Base-by-base conservation (phyloP, 1,140 invertebrate genomes). In the Helicoverpa armigera region DNA sequence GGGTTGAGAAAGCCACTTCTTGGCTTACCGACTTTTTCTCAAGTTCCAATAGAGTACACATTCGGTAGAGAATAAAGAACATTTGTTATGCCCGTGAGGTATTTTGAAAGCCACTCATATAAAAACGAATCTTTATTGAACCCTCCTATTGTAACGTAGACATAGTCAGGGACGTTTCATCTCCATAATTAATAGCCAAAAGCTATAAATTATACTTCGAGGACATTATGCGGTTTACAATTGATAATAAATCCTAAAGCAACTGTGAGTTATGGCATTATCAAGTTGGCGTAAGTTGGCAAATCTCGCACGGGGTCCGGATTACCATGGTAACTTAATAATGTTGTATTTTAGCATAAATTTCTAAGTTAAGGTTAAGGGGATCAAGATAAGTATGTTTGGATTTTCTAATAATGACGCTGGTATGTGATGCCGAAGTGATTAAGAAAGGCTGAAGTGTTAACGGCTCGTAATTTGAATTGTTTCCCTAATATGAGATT, bases 1-100 rank as follows among this genome's bases (percentile, higher is more conserved):
- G 14, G 65, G n/a, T 79, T 51, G 29, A 65, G 79, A 84, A 74
- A 80, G 85, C 83, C 81, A 86, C 85, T 86, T 85, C 79, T 87
- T 75, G 76, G 51, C 18, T 67, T 67, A 73, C 56, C 78, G 61
- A 61, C 53, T 79, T 73, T 58, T 54, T 83, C 70, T 73, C 35
- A 56, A 54, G 11, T 43, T 56, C 53, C 11, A 14, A 79, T 79
- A 56, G 53, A 43, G 63, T 50, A 58, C n/a, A 79, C 29, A 58
- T 69, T 79, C 53, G n/a, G 31, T 23, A 14, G 23, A 70, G 29
- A 48, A 31, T 78, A 67, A 48, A 70, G 18, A 69, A 65, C 58
- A 78, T 79, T 79, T 70, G 31, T 58, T 43, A 58, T 53, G 53
- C 31, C 29, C 51, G 23, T 50, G 29, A 76, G 11, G 23, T 51